Evolutionary conservation across 2,888 invertebrate species (phyloP), one percentile per base, ranked within the genome.

Genomic region (Andrena hattorfiana): DNA sequence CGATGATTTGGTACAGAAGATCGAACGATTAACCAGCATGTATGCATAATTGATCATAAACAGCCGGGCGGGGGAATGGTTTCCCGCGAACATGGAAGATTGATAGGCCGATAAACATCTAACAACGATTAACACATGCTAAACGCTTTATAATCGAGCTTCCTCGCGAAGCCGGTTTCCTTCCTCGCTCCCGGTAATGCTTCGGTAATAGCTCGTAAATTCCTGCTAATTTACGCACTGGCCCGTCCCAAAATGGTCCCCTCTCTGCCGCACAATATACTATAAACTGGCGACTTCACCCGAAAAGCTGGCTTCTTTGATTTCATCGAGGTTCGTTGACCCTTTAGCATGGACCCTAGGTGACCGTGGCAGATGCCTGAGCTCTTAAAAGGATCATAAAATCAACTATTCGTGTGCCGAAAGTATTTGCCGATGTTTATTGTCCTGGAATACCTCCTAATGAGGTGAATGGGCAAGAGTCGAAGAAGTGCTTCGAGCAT

Each of bases 61-160:
- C 28, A 42, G n/a, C 4, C n/a, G 51, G 6, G 60, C 20, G 10
- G 2, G 10, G n/a, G 23, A 30, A 66, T 16, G n/a, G 32, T 20
- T 26, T 20, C n/a, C 32, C 8, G 23, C 56, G 23, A 13, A 7
- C 0, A 5, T 3, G 1, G 2, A 32, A 51, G 10, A 35, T 5
- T 56, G 74, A 76, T 73, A 42, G 42, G 42, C 16, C 2, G 74
- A 73, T 73, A 76, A 63, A 1, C 6, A 76, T 76, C 63, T 73
- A 77, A 6, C 10, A 13, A 10, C 13, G 20, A 64, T 42, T 42
- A 35, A 16, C 3, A 8, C 32, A 20, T 3, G 32, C 6, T 59
- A 68, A 69, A 54, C 30, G 26, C 2, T 75, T 56, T 32, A 64
- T 16, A 30, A 42, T 13, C 68, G 28, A 28, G 26, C 10, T 42